phyloP scores from a whole-genome alignment of 2,888 invertebrate genomes.

The Orthosia incerta region DNA sequence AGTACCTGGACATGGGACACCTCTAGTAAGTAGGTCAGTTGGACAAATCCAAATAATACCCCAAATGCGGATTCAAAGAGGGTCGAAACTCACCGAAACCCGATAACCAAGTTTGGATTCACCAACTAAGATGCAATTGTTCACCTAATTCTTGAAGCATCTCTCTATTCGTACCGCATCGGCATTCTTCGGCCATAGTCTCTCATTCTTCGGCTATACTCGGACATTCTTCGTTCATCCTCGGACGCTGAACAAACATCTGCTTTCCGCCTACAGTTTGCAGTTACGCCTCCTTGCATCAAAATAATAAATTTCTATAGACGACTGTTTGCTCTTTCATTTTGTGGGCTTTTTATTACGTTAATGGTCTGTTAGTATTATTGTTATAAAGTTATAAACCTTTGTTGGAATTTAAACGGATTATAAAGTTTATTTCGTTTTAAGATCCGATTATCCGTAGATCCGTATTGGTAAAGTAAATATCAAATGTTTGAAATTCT shows the following conservation, averaged over 20 bases:
- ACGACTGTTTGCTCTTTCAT: conserved; percentile 50
- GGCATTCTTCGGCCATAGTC: conserved; percentile 66
- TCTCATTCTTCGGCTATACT: conserved; percentile 60
- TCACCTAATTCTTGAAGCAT: conserved; percentile 30
- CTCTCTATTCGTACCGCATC: conserved; percentile 73
- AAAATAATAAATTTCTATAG: conserved; percentile 59
- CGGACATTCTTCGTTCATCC: conserved; percentile 62
- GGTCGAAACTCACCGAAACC: background rate
- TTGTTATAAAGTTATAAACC: conserved; percentile 16
- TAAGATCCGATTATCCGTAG: background rate
- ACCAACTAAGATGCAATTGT: background rate
- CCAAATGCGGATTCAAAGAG: conserved; percentile 17
- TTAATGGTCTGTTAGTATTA: conserved; percentile 41
- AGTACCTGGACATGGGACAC: no score
- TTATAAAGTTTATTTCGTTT: conserved; percentile 22
- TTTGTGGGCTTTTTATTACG: conserved; percentile 47
- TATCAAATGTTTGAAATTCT: conserved; percentile 25
- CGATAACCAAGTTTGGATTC: conserved; percentile 48
- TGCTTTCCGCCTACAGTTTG: conserved; percentile 71
- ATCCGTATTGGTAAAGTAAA: conserved; percentile 30
- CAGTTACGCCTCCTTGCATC: conserved; percentile 69
- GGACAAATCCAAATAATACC: background rate
- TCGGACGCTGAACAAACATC: conserved; percentile 81
- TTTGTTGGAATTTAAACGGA: conserved; percentile 35
- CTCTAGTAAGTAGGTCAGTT: background rate